Evolutionary conservation across 2,113 vertebrate genomes (phyloP).

Genomic region (Lichenostomus cassidix): DNA sequence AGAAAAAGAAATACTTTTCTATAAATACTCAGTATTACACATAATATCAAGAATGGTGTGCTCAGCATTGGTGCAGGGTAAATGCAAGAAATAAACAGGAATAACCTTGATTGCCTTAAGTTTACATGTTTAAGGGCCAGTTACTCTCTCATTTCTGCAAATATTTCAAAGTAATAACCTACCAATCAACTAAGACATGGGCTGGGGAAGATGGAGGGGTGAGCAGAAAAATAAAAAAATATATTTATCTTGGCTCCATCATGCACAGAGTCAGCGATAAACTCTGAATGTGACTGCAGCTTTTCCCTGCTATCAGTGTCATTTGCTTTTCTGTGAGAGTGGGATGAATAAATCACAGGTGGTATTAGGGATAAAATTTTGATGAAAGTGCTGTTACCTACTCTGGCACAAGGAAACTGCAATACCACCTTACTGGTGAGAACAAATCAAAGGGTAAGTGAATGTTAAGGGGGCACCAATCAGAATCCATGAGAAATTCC

Average conservation of each 20-base stretch:
- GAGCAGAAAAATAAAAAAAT: background rate
- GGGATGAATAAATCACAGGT: background rate
- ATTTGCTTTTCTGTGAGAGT: background rate
- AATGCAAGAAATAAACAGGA: accelerated
- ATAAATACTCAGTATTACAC: background rate
- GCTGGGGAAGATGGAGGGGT: background rate
- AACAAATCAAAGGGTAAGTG: background rate
- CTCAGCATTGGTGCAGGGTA: background rate
- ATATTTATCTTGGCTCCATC: background rate
- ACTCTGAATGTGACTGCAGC: background rate
- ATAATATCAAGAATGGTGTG: background rate
- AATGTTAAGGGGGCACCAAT: background rate
- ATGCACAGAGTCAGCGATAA: background rate
- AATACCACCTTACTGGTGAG: background rate
- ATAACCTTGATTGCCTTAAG: background rate
- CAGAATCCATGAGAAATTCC: background rate
- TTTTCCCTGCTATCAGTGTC: background rate
- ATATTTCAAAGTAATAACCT: background rate
- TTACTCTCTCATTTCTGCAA: background rate
- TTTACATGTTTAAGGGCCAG: background rate
- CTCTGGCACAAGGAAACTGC: background rate
- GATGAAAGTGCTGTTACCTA: background rate
- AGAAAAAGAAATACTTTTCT: background rate
- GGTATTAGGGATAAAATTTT: background rate
- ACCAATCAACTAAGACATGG: background rate